Percentiles rank a stretch among this genome's conserved stretches.
These are phyloP conservation scores for Cerceris rybyensis DNA, from an alignment of 2,888 invertebrate genomes.

Conservation along the genomic window DNA sequence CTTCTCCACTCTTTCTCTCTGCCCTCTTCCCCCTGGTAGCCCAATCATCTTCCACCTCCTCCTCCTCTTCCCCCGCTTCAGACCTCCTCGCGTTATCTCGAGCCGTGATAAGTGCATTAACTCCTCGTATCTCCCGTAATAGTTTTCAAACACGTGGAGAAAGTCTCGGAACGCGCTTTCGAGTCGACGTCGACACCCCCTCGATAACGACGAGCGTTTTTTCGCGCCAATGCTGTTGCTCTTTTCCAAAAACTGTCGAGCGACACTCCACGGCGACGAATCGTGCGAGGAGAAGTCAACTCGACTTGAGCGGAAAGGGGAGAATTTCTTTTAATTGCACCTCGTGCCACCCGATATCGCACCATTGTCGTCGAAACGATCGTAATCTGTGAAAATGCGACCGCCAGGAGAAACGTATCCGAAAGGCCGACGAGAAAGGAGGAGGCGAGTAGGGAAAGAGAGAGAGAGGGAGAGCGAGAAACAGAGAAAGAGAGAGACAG, in stretches of 20 bases:
- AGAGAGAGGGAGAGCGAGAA: constrained; percentile 11
- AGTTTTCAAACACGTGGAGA: constrained; percentile 65
- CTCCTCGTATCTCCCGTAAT: constrained; percentile 67
- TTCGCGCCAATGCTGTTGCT: too few relatives aligned
- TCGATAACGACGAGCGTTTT: too few relatives aligned
- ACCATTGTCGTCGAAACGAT: constrained; percentile 44
- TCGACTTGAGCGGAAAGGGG: not conserved
- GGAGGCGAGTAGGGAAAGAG: too few relatives aligned
- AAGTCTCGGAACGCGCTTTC: constrained; percentile 41
- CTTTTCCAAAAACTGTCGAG: too few relatives aligned
- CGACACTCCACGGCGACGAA: too few relatives aligned
- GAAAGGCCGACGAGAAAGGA: too few relatives aligned
- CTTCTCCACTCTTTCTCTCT: constrained; percentile 46
- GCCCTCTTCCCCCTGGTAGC: constrained; percentile 13
- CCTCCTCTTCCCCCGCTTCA: too few relatives aligned
- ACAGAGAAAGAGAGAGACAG: too few relatives aligned
- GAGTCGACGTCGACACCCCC: too few relatives aligned
- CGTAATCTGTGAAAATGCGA: constrained; percentile 58
- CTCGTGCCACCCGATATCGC: constrained; percentile 27
- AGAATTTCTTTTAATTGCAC: constrained; percentile 39
- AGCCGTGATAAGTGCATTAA: constrained; percentile 65
- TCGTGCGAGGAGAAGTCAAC: too few relatives aligned
- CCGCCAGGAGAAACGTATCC: not conserved
- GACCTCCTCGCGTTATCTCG: constrained; percentile 60
- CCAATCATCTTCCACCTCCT: too few relatives aligned